A percentile compares a stretch with the other conserved stretches of the same genome.
phyloP scores from a whole-genome alignment of 2,888 invertebrate genomes.

The Caenorhabditis wallacei region DNA sequence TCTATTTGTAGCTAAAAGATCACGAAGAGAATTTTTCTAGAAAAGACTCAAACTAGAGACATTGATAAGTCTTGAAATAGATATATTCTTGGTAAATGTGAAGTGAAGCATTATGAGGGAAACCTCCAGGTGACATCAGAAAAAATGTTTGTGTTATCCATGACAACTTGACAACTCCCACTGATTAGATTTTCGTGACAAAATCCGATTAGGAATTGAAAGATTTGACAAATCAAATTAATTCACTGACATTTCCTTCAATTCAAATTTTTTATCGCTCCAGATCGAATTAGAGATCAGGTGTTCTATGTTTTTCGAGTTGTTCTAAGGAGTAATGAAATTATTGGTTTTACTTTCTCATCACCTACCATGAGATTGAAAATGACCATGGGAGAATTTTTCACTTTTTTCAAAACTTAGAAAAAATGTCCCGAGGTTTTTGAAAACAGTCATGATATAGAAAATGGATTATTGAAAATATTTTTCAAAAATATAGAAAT shows the following conservation, averaged over 20 bases:
- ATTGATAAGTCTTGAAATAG: slow-evolving; percentile 1
- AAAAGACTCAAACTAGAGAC: slow-evolving; percentile 3
- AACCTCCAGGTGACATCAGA: too few relatives aligned
- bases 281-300: too few relatives aligned
- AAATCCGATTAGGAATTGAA: slow-evolving; percentile 9
- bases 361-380: not conserved
- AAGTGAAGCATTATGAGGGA: too few relatives aligned
- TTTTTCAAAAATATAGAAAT: too few relatives aligned
- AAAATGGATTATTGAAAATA: too few relatives aligned
- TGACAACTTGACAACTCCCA: slow-evolving; percentile 30
- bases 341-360: not conserved
- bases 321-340: not conserved
- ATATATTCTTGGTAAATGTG: not conserved
- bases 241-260: not conserved
- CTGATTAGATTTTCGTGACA: not conserved
- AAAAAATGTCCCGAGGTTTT: too few relatives aligned
- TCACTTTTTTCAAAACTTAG: too few relatives aligned
- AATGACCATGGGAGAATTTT: too few relatives aligned
- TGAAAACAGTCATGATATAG: too few relatives aligned
- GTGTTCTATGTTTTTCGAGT: too few relatives aligned
- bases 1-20: slow-evolving; percentile 2
- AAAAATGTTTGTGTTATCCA: not conserved
- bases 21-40: not conserved
- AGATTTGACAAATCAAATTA: slow-evolving; percentile 13
- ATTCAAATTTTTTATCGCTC: too few relatives aligned